Evolutionary conservation across 2,113 vertebrate genomes (phyloP).

Genomic region (Serinus canaria): DNA sequence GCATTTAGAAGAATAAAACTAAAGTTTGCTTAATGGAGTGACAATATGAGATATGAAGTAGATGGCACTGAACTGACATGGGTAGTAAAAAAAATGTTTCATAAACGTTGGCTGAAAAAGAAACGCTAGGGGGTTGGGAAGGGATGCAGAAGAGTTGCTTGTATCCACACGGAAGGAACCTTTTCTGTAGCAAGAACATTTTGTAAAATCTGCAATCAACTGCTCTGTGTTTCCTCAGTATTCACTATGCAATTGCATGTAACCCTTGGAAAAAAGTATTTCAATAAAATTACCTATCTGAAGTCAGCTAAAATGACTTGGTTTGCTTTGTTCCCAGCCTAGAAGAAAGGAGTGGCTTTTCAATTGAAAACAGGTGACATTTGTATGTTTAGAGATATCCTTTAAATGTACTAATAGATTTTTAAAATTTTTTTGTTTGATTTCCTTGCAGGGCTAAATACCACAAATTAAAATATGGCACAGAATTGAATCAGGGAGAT

Average conservation of each 20-base stretch:
- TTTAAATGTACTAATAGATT: conserved; percentile 41
- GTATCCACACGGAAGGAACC: background rate
- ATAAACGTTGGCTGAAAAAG: background rate
- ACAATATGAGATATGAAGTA: background rate
- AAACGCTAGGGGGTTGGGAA: accelerated
- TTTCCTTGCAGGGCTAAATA: conserved; percentile 88
- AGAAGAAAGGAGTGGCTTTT: background rate
- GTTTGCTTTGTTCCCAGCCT: background rate
- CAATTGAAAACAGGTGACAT: background rate
- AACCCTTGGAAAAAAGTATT: background rate
- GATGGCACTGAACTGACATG: background rate
- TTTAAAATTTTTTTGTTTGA: background rate
- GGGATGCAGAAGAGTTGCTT: background rate
- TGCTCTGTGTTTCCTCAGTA: background rate
- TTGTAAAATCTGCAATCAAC: background rate
- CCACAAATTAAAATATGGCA: conserved; percentile 98
- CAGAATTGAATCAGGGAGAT: conserved; percentile 97
- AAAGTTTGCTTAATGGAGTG: background rate
- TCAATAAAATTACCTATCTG: background rate
- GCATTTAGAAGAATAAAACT: background rate
- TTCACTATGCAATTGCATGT: background rate
- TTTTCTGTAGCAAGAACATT: background rate
- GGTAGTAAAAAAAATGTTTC: background rate
- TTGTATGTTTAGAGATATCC: background rate
- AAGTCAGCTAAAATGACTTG: background rate